Evolutionary conservation across 2,113 vertebrate species (phyloP).

Genomic region (Nothocercus nigrocapillus): DNA sequence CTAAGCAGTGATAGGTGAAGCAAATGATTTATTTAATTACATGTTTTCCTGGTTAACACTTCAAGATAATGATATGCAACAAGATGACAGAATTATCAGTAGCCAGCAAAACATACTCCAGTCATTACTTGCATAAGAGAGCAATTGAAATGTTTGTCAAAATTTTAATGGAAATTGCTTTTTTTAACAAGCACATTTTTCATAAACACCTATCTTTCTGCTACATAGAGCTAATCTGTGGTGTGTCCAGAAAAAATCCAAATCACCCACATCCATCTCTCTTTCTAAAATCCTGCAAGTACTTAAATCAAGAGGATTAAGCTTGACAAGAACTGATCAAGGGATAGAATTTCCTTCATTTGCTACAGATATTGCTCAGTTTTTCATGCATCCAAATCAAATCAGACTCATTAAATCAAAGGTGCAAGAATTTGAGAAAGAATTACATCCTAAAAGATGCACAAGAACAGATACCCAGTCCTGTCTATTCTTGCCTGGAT

Average conservation of each 20-base stretch:
- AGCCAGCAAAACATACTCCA: neutral
- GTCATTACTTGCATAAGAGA: neutral
- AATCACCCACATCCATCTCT: neutral
- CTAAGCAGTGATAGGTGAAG: neutral
- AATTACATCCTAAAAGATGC: neutral
- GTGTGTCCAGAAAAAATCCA: neutral
- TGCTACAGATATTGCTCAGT: neutral
- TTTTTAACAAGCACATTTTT: neutral
- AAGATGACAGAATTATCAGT: neutral
- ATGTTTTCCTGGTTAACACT: neutral
- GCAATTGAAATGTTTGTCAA: neutral
- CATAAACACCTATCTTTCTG: neutral
- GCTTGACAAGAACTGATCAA: neutral
- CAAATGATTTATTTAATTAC: neutral
- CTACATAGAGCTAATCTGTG: neutral
- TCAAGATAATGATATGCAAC: neutral
- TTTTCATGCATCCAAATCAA: neutral
- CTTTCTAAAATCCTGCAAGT: neutral
- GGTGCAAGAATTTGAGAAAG: neutral
- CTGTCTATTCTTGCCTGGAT: neutral
- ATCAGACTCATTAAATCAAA: neutral
- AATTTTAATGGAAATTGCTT: neutral
- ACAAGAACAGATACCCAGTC: neutral
- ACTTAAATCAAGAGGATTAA: neutral
- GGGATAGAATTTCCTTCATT: neutral